Evolutionary conservation across 2,113 vertebrate species (phyloP).

Genomic region (Serilophus lunatus): DNA sequence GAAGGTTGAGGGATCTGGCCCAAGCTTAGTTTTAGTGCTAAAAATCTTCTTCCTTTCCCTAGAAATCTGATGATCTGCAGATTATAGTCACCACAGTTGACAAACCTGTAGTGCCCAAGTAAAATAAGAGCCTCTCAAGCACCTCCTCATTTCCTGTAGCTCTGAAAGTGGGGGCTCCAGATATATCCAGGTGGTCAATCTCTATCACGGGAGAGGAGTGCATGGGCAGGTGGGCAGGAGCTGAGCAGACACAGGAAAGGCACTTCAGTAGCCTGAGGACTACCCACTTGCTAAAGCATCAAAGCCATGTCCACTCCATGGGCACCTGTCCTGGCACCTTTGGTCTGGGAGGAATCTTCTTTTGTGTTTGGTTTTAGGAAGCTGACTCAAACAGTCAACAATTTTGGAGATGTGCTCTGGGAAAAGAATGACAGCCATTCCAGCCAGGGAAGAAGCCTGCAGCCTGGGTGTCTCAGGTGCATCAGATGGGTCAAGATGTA

Average conservation of each 20-base stretch:
- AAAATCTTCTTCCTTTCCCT: not conserved
- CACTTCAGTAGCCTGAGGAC: not conserved
- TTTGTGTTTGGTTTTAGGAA: too few relatives aligned
- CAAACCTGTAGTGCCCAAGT: not conserved
- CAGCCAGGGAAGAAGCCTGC: too few relatives aligned
- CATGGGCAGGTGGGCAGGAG: accelerated
- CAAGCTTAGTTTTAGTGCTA: not conserved
- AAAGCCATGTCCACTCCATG: too few relatives aligned
- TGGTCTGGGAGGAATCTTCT: too few relatives aligned
- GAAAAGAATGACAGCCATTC: too few relatives aligned
- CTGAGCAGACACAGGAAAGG: constrained; percentile 1
- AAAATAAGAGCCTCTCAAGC: not conserved
- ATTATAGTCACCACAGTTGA: not conserved
- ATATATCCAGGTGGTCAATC: accelerated
- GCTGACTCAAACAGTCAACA: too few relatives aligned
- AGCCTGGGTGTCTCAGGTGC: too few relatives aligned
- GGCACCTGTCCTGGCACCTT: too few relatives aligned
- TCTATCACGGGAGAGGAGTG: not conserved
- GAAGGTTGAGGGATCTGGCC: not conserved
- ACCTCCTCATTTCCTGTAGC: accelerated
- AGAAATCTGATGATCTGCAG: not conserved
- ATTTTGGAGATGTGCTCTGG: too few relatives aligned
- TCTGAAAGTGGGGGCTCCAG: not conserved
- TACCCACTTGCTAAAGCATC: not conserved
- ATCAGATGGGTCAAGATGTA: too few relatives aligned